Evolutionary conservation across 2,888 invertebrate species (phyloP).

Genomic region (Eilema caniola): DNA sequence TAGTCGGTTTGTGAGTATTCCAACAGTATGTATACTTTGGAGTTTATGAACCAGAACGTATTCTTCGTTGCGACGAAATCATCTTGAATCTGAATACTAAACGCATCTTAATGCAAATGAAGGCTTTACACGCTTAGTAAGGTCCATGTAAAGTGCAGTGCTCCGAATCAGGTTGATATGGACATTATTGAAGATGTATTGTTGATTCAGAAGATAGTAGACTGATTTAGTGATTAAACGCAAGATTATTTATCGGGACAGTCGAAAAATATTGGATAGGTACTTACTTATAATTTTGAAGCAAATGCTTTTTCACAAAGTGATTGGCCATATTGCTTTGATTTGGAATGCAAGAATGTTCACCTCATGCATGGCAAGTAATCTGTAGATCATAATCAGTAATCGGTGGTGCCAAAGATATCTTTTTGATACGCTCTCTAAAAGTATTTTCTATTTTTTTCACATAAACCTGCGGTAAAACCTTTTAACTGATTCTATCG

Average conservation of each 20-base stretch:
- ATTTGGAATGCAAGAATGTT: too few relatives aligned
- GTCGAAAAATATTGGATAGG: constrained; percentile 34
- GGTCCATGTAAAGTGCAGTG: constrained; percentile 4
- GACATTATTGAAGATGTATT: not conserved
- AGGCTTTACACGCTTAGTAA: constrained; percentile 26
- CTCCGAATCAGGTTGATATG: constrained; percentile 9
- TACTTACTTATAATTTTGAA: constrained; percentile 28
- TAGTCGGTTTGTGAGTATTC: constrained; percentile 66
- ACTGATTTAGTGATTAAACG: constrained; percentile 41
- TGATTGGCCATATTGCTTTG: constrained; percentile 36
- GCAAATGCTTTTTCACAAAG: constrained; percentile 38
- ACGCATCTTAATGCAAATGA: constrained; percentile 36
- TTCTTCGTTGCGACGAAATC: constrained; percentile 48
- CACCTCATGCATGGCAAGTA: too few relatives aligned
- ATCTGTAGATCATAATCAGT: too few relatives aligned
- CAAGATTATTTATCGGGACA: constrained; percentile 40
- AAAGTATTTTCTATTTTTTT: too few relatives aligned
- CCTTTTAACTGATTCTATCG: too few relatives aligned
- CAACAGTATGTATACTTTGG: constrained; percentile 62
- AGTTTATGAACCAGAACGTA: constrained; percentile 74
- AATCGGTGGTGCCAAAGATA: too few relatives aligned
- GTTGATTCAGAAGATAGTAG: constrained; percentile 26
- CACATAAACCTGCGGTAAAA: too few relatives aligned
- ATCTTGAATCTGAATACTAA: constrained; percentile 57
- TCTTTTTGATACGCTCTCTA: too few relatives aligned